Evolutionary conservation across 1,140 invertebrate genomes (phyloP), one percentile per base, ranked within the genome.

Genomic region (Penaeus vannamei): DNA sequence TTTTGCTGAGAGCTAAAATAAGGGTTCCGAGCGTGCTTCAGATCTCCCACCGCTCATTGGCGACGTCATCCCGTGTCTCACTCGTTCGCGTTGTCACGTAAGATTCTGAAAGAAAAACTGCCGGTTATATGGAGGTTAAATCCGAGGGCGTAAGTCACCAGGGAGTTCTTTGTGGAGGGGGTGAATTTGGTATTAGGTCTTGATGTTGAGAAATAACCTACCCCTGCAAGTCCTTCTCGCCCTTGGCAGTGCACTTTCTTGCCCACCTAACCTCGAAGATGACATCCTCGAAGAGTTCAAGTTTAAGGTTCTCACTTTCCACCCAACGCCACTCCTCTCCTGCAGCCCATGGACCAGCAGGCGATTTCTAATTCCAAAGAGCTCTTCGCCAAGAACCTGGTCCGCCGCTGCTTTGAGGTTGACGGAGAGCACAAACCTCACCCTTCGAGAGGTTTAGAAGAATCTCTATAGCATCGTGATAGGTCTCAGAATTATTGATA

Each of bases 391-490:
- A 91, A 85, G 69, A 22, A 53, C 59, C 53, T 91, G 23, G 91
- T 91, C 83, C 8, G 36, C 10, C 32, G 23, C 36, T 90, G 82
- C 76, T 91, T 91, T 84, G 91, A 91, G 59, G 86, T 42, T 85
- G 23, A 84, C 62, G 14, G 64, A 88, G 76, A 83, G 53, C 66
- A 85, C 91, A 69, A 85, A 89, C 72, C 82, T 91, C 59, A 91
- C 85, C 72, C 59, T 91, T n/a, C 53, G 76, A 90, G 86, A 91
- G 72, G 91, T 91, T 29, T 89, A 90, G 90, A 91, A 89, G 66
- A 46, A 89, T 20, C 86, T 85, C n/a, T 85, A 72, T 64, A 77
- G 89, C 59, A 91, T 91, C 81, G 60, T 91, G n/a, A 79, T 62
- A 26, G 81, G 83, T 29, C 79, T 91, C 72, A 62, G 59, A 59